A percentile compares a stretch with the other conserved stretches of the same genome.
Conservation (phyloP, 2,113 vertebrate species). For the Nematolebias whitei region DNA sequence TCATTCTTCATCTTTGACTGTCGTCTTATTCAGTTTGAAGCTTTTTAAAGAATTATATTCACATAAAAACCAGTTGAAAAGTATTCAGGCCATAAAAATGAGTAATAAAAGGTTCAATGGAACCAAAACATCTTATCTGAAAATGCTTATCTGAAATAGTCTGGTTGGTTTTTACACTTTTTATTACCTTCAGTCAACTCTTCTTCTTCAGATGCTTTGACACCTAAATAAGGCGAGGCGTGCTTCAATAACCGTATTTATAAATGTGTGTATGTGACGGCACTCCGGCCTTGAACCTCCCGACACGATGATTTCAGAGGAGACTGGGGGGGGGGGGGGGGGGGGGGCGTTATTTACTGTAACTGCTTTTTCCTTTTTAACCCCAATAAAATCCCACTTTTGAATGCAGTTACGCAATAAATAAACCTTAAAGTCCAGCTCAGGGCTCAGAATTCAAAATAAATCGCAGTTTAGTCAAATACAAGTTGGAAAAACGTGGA, state of each 20-base stretch:
- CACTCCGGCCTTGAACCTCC: slow-evolving; percentile 1
- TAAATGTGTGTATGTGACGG: not conserved
- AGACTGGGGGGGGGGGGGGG: too few species aligned
- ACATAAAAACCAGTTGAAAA: not conserved
- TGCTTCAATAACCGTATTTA: not conserved
- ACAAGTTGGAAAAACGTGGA: too few species aligned
- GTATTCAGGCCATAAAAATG: not conserved
- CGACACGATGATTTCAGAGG: not conserved
- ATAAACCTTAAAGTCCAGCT: too few species aligned
- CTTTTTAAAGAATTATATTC: not conserved
- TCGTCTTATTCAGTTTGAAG: not conserved
- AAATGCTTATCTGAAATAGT: not conserved
- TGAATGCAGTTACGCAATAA: not conserved
- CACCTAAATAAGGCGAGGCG: not conserved
- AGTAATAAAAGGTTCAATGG: not conserved
- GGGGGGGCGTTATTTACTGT: not conserved
- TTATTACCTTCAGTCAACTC: too few species aligned
- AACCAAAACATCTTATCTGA: not conserved
- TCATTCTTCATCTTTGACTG: not conserved
- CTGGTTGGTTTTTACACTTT: not conserved
- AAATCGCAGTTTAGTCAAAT: too few species aligned
- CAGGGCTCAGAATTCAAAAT: too few species aligned
- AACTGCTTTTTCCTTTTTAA: not conserved
- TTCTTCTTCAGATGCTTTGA: not conserved
- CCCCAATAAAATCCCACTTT: not conserved